Evolutionary conservation across 2,888 invertebrate species (phyloP), one percentile per base, ranked within the genome.

Genomic region (Papilio protenor): DNA sequence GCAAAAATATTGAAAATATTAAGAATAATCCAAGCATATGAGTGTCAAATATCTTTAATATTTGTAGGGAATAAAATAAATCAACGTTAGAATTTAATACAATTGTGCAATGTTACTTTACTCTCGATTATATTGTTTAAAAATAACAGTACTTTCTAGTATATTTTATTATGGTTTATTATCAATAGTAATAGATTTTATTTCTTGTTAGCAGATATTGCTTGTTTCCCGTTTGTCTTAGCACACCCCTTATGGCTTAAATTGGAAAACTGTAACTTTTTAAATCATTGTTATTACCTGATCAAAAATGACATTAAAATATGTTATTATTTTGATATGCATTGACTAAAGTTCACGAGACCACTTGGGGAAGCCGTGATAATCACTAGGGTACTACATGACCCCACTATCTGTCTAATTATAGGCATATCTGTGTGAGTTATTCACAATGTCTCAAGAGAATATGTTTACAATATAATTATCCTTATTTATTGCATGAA

Each of bases 301-400:
- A n/a, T 16, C n/a, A 66, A n/a, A 66, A 8, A 66, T 18, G 16
- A 0, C 0, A 33, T 40, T 61, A 2, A 66, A 40, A 16, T 45
- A 69, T 73, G 57, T 75, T 75, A 21, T 76, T 76, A 55, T 72
- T 76, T 73, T 73, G 73, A 73, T 40, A 49, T 21, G 66, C 57
- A 57, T 55, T 66, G 72, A 66, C 45, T 75, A 78, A 78, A 78
- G 78, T 78, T 76, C 78, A 78, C 33, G 47, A 73, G 76, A 76
- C 33, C 89, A 88, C 84, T 82, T 81, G 80, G 79, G 77, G 80
- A 79, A 79, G 81, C 83, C 85, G 90, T 93, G 93, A 92, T 88
- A 85, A 86, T 90, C 94, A 94, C 88, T 85, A 83, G 83, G 80
- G 81, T 83, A 82, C 83, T 82, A 87, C 83, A 84, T 93, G 94